These are phyloP conservation scores for Lamprotornis superbus DNA, from an alignment of 2,113 vertebrate species.

Conservation along the genomic window DNA sequence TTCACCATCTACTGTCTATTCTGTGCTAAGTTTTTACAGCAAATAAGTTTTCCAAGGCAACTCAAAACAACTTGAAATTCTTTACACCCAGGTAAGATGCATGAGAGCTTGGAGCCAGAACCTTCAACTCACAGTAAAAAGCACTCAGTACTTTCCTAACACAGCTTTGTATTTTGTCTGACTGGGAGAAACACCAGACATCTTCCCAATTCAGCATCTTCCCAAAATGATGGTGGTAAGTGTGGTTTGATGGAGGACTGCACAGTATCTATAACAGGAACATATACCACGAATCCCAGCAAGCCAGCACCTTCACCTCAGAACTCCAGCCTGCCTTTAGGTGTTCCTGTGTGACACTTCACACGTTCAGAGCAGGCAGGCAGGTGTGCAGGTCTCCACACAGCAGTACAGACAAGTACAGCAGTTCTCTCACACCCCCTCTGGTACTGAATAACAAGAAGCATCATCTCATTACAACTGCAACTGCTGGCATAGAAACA, in stretches of 20 bases:
- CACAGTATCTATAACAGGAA: neutral
- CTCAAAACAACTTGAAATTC: neutral
- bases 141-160: neutral
- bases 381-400: neutral
- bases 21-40: neutral
- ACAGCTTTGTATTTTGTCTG: neutral
- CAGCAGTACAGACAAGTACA: neutral
- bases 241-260: neutral
- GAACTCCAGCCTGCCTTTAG: neutral
- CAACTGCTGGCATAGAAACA: neutral
- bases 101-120: neutral
- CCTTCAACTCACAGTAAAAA: neutral
- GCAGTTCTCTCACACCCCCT: neutral
- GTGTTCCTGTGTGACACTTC: neutral
- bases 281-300: neutral
- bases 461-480: neutral
- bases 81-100: neutral
- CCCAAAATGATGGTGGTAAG: neutral
- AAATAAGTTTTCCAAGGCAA: conserved; percentile 21
- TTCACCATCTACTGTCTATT: neutral
- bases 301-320: neutral
- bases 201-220: neutral
- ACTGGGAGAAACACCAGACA: neutral
- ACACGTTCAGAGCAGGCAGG: neutral
- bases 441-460: neutral